phyloP scores from a whole-genome alignment of 1,140 invertebrate genomes.

The Argopecten irradians region DNA sequence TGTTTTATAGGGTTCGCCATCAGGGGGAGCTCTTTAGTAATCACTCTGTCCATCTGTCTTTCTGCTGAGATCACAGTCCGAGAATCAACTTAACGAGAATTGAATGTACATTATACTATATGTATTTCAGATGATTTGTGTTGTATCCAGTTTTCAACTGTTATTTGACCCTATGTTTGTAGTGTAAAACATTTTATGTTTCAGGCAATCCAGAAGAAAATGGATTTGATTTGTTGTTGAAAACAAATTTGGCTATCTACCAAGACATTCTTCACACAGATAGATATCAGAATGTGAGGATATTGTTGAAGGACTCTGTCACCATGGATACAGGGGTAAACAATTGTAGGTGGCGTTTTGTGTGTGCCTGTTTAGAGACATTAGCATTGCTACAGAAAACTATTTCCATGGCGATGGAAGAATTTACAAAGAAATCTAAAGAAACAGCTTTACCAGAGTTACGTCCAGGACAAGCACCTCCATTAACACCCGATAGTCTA shows the following conservation, averaged over 20 bases:
- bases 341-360: neutral
- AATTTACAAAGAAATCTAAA: neutral
- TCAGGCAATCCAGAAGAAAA: neutral
- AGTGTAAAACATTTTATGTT: neutral
- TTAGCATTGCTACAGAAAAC: neutral
- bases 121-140: no score
- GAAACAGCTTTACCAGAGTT: slow-evolving; percentile 23
- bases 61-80: no score
- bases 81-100: no score
- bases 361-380: neutral
- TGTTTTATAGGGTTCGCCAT: no score
- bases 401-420: neutral
- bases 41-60: no score
- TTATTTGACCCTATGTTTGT: no score
- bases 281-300: neutral
- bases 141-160: no score
- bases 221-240: neutral
- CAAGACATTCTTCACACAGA: neutral
- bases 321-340: neutral
- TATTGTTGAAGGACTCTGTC: neutral
- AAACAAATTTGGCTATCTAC: neutral
- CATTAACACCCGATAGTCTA: slow-evolving; percentile 59
- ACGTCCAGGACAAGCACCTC: slow-evolving; percentile 54
- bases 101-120: no score
- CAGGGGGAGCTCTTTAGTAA: no score